A percentile compares a stretch with the other conserved stretches of the same genome.
phyloP scores from a whole-genome alignment of 2,797 vertebrate species.

The Notamacropus eugenii region DNA sequence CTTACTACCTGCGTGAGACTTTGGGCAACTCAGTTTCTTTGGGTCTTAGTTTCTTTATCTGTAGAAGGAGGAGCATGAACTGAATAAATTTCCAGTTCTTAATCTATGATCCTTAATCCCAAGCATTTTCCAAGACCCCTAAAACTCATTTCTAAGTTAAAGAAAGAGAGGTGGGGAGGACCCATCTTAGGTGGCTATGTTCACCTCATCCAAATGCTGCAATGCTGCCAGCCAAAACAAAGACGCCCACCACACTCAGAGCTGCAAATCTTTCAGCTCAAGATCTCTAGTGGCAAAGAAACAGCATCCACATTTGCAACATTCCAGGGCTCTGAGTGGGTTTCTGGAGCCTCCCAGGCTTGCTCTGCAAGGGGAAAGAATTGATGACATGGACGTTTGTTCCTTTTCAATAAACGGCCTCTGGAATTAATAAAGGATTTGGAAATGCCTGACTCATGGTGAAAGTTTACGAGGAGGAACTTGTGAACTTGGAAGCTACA shows the following conservation, averaged over 20 bases:
- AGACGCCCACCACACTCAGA: constrained; percentile 17
- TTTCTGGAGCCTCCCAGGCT: constrained; percentile 58
- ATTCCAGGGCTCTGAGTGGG: constrained; percentile 57
- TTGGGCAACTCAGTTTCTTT: background rate
- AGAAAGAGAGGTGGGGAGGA: constrained; percentile 27
- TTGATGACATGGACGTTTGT: constrained; percentile 49
- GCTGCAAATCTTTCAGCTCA: constrained; percentile 59
- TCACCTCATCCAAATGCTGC: background rate
- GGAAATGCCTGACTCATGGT: constrained; percentile 37
- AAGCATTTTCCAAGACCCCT: background rate
- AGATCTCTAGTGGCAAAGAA: constrained; percentile 59
- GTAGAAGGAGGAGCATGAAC: background rate
- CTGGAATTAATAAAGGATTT: constrained; percentile 59
- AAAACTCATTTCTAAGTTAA: constrained; percentile 15
- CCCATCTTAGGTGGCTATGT: constrained; percentile 5
- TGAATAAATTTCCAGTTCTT: background rate
- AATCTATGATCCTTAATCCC: background rate
- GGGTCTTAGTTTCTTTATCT: background rate
- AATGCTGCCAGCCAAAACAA: constrained; percentile 55
- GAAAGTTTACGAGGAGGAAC: constrained; percentile 21
- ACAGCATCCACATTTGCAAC: constrained; percentile 58
- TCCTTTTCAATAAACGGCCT: constrained; percentile 47
- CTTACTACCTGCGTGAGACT: background rate
- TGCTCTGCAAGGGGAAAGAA: constrained; percentile 50
- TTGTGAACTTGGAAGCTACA: constrained; percentile 8